A percentile compares a stretch with the other conserved stretches of the same genome.
Conservation (phyloP, 2,888 invertebrate genomes). For the Melipona bicolor region DNA sequence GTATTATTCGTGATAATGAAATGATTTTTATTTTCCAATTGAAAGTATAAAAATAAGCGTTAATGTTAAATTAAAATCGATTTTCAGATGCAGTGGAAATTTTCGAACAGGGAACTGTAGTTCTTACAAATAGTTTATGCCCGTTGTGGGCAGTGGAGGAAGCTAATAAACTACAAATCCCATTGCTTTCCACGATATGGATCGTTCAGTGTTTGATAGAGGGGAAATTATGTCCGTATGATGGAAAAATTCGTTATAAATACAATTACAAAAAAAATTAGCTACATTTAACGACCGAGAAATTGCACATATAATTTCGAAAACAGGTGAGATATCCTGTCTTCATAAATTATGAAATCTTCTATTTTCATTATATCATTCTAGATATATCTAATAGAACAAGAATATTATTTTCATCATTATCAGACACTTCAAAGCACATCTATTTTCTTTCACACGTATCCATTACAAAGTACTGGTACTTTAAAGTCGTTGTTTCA, state of each 20-base stretch:
- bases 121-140: slow-evolving; percentile 88
- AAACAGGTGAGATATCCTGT: slow-evolving; percentile 28
- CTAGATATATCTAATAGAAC: not conserved
- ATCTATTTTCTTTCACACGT: slow-evolving; percentile 21
- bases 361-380: slow-evolving; percentile 22
- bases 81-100: slow-evolving; percentile 72
- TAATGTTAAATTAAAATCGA: slow-evolving; percentile 50
- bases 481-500: slow-evolving; percentile 26
- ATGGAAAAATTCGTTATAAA: slow-evolving; percentile 85
- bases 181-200: slow-evolving; percentile 89
- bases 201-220: slow-evolving; percentile 89
- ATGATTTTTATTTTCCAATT: not conserved
- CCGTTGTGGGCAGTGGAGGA: slow-evolving; percentile 85
- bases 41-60: slow-evolving; percentile 60
- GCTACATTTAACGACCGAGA: slow-evolving; percentile 24
- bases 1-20: not conserved
- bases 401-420: slow-evolving; percentile 11
- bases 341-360: slow-evolving; percentile 23
- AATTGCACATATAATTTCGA: slow-evolving; percentile 28
- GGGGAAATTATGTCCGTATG: slow-evolving; percentile 85
- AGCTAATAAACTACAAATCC: slow-evolving; percentile 87
- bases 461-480: slow-evolving; percentile 27
- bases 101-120: slow-evolving; percentile 81
- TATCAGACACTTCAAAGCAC: slow-evolving; percentile 5
- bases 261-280: slow-evolving; percentile 83